Base-by-base conservation (phyloP, 2,113 vertebrate species). In the Cheilinus undulatus region DNA sequence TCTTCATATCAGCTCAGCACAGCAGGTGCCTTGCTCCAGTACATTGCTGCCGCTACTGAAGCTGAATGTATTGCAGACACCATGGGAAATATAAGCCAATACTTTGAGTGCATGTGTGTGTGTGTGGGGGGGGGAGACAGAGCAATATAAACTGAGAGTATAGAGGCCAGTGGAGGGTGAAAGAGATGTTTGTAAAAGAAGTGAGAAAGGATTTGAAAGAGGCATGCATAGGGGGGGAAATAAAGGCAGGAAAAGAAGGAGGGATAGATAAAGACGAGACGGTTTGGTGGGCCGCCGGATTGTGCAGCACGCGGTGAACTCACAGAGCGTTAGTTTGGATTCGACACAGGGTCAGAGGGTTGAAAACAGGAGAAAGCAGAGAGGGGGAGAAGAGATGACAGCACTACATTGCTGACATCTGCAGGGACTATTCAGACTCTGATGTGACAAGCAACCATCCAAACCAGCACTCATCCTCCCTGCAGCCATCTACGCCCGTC, bases 11-110 rank as follows among this genome's bases (percentile, higher is more conserved):
- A 89, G 86, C 91, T 88, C 73, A 48, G 78, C 80, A 80, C 88
- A 92, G 88, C 86, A 87, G 91, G 86, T 78, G 83, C 80, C 65
- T 75, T 80, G 88, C 89, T 89, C 82, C 82, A 82, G 77, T 73
- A 83, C 86, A 82, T 83, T 80, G 85, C 83, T 69, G 83, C 76
- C 23, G 50, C 82, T 68, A 72, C 76, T 85, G 83, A 69, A 85
- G 90, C 83, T 58, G 83, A 88, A 83, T 86, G 84, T 65, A 78
- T 81, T 67, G 79, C 70, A 84, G 77, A 86, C 82, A 79, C 85
- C 87, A 82, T 69, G 83, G 87, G 87, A 91, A 89, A 88, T 88
- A 86, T 81, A 81, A 85, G 77, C 77, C 69, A 86, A 80, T 81
- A 80, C 73, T 75, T 75, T 73, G 23, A 67, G 60, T 28, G 22